Conservation (phyloP, 2,113 vertebrate species). For the Phoenicopterus ruber region DNA sequence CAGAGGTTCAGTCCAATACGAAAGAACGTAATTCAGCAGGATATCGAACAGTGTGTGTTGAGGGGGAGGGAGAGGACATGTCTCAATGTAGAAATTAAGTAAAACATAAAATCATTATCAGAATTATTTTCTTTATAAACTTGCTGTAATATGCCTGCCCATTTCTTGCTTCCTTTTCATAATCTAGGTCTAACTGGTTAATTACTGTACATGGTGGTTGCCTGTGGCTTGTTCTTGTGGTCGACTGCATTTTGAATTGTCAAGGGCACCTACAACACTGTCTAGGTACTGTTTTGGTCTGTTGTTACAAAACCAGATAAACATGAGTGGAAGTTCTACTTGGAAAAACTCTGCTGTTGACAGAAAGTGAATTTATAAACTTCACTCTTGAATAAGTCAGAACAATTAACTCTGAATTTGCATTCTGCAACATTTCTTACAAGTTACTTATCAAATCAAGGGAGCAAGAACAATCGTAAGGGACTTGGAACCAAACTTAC, state of each 20-base stretch:
- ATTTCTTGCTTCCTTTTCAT: background rate
- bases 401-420: background rate
- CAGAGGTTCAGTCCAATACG: background rate
- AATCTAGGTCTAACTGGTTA: background rate
- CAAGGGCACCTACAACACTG: slow-evolving; percentile 18
- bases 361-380: background rate
- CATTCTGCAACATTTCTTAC: background rate
- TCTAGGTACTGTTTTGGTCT: background rate
- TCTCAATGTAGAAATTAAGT: background rate
- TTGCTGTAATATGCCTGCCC: background rate
- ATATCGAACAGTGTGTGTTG: background rate
- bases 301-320: background rate
- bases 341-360: background rate
- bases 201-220: background rate
- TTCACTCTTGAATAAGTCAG: background rate
- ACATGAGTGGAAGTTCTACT: background rate
- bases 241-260: background rate
- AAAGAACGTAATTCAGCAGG: background rate
- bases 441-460: background rate
- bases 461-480: background rate
- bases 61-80: background rate
- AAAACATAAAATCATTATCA: background rate
- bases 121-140: background rate
- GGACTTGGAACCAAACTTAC: background rate
- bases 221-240: slow-evolving; percentile 1